These are phyloP conservation scores for Sphenodon punctatus DNA, from an alignment of 2,797 vertebrate species.

Conservation along the genomic window DNA sequence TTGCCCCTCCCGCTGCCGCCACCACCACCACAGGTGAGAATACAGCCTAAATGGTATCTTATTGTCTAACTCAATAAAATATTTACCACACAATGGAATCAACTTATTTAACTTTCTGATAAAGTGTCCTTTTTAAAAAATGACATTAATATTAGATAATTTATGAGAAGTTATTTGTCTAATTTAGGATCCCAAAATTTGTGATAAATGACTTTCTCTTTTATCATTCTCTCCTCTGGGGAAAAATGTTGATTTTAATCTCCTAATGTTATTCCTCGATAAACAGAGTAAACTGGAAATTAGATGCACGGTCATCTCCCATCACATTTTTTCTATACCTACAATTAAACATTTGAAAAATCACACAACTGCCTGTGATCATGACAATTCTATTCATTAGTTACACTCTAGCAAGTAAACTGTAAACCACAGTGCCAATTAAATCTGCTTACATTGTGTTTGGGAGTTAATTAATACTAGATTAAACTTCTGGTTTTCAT, in stretches of 20 bases:
- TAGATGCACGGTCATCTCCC: constrained; percentile 54
- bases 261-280: constrained; percentile 21
- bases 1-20: too few relatives aligned
- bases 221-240: constrained; percentile 22
- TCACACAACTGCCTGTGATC: constrained; percentile 49
- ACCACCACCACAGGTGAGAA: too few relatives aligned
- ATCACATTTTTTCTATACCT: constrained; percentile 39
- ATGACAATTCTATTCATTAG: constrained; percentile 76
- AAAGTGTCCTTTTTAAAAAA: not conserved
- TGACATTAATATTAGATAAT: not conserved
- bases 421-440: constrained; percentile 72
- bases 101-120: not conserved
- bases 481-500: constrained; percentile 65
- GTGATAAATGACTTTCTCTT: constrained; percentile 20
- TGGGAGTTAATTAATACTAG: constrained; percentile 71
- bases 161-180: not conserved
- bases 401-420: constrained; percentile 67
- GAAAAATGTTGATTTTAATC: constrained; percentile 2
- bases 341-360: constrained; percentile 66
- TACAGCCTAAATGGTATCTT: too few relatives aligned
- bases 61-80: not conserved
- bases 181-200: constrained; percentile 4
- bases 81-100: not conserved
- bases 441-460: constrained; percentile 68
- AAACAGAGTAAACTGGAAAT: constrained; percentile 61